phyloP scores from a whole-genome alignment of 92 coral and sea anemone genomes.

The Bergia sp. region DNA sequence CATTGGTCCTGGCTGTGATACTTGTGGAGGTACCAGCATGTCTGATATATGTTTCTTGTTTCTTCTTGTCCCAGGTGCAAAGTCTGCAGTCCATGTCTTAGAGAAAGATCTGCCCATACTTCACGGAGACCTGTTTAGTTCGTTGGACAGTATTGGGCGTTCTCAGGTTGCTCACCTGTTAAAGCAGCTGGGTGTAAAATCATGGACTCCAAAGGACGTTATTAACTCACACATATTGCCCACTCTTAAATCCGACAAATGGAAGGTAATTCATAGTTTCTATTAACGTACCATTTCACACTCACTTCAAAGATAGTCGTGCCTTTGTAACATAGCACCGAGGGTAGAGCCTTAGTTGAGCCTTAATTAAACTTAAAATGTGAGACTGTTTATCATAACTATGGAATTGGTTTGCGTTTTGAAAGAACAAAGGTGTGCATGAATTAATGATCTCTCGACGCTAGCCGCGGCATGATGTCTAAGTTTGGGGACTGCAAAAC shows the following conservation, averaged over 20 bases:
- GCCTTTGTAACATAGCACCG: neutral
- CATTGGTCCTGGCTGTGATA: neutral
- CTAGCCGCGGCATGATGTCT: too few relatives aligned
- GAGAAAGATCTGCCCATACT: constrained; percentile 77
- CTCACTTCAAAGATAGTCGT: neutral
- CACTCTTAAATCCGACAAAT: constrained; percentile 68
- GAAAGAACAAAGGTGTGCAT: too few relatives aligned
- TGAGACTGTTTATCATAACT: too few relatives aligned
- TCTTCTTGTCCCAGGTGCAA: constrained; percentile 41
- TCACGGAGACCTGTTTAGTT: constrained; percentile 67
- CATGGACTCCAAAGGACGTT: constrained; percentile 80
- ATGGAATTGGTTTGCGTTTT: too few relatives aligned
- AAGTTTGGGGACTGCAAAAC: too few relatives aligned
- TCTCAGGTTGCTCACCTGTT: constrained; percentile 81
- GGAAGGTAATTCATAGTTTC: constrained; percentile 61
- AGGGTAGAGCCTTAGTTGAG: too few relatives aligned
- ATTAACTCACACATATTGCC: constrained; percentile 84
- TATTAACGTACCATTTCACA: neutral
- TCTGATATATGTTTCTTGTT: neutral
- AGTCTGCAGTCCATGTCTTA: constrained; percentile 47
- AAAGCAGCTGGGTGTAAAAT: constrained; percentile 75
- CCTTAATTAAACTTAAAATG: too few relatives aligned
- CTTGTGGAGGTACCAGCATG: neutral
- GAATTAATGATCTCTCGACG: too few relatives aligned
- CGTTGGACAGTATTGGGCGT: constrained; percentile 79